These are phyloP conservation scores for Coenonympha glycerion DNA, from an alignment of 2,888 invertebrate genomes.

Conservation along the genomic window DNA sequence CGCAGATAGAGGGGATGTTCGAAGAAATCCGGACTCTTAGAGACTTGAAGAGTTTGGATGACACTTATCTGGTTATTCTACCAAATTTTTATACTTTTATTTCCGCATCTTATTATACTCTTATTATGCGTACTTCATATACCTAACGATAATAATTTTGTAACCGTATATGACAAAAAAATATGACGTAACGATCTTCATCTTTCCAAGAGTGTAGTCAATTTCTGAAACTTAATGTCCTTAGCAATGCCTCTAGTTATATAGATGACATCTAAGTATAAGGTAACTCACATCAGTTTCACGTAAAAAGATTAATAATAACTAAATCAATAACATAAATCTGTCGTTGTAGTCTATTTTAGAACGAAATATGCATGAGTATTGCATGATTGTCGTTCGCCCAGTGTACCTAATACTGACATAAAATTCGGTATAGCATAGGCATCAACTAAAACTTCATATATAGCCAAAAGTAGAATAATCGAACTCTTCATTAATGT, in stretches of 20 bases:
- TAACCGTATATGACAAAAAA: background rate
- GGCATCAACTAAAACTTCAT: background rate
- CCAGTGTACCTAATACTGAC: background rate
- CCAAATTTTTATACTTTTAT: conserved; percentile 32
- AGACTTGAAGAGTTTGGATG: conserved; percentile 36
- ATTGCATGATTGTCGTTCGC: conserved; percentile 28
- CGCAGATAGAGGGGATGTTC: conserved; percentile 8
- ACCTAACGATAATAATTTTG: too few relatives aligned
- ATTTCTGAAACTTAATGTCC: background rate
- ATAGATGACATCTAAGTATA: background rate
- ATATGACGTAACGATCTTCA: background rate
- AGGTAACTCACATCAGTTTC: conserved; percentile 15
- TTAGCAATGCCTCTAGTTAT: background rate
- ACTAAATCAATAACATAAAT: conserved; percentile 13
- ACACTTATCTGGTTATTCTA: conserved; percentile 38
- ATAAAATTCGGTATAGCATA: background rate
- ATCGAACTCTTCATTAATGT: background rate
- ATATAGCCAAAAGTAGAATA: background rate
- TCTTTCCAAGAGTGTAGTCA: background rate
- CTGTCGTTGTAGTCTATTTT: conserved; percentile 29
- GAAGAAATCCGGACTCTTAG: conserved; percentile 22
- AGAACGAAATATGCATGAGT: conserved; percentile 28
- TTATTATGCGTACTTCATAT: too few relatives aligned
- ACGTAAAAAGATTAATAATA: conserved; percentile 6
- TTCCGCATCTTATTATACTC: background rate